Conservation (phyloP, 1,140 invertebrate genomes). For the Drosophila novamexicana region DNA sequence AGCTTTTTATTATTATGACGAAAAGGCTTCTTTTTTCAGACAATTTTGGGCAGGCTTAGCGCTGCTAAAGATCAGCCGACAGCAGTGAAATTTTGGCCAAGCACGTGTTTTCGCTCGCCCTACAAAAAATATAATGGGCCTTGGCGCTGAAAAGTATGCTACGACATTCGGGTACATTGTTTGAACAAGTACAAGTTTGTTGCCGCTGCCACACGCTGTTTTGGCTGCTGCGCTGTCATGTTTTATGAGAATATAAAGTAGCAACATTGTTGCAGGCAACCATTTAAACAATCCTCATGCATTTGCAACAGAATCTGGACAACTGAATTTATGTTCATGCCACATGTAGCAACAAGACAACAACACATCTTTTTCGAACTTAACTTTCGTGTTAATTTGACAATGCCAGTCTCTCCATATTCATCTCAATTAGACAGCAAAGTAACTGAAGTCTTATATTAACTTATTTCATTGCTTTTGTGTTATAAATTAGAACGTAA, state of each 20-base stretch:
- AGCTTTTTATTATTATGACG: constrained; percentile 69
- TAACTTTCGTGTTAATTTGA: no score
- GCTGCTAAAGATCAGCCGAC: constrained; percentile 6
- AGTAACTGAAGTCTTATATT: no score
- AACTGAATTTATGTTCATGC: constrained; percentile 1
- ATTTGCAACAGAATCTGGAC: constrained; percentile 7
- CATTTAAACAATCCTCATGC: not conserved
- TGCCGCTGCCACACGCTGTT: not conserved
- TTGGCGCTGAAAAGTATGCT: constrained; percentile 36
- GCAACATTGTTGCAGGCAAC: constrained; percentile 16
- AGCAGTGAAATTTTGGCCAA: not conserved
- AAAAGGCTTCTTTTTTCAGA: constrained; percentile 24
- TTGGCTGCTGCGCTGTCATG: not conserved
- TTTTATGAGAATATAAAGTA: constrained; percentile 15
- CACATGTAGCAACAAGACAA: no score
- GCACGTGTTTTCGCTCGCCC: not conserved
- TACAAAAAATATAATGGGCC: not conserved
- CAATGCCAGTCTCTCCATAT: no score
- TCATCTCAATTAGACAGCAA: no score
- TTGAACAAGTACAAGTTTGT: constrained; percentile 13
- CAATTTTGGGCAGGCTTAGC: not conserved
- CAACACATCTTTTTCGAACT: no score
- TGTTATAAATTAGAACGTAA: no score
- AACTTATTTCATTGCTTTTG: no score
- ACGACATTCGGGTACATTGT: constrained; percentile 13